These are phyloP conservation scores for Ptiloglossa arizonensis DNA, from an alignment of 1,140 invertebrate genomes.

Conservation along the genomic window DNA sequence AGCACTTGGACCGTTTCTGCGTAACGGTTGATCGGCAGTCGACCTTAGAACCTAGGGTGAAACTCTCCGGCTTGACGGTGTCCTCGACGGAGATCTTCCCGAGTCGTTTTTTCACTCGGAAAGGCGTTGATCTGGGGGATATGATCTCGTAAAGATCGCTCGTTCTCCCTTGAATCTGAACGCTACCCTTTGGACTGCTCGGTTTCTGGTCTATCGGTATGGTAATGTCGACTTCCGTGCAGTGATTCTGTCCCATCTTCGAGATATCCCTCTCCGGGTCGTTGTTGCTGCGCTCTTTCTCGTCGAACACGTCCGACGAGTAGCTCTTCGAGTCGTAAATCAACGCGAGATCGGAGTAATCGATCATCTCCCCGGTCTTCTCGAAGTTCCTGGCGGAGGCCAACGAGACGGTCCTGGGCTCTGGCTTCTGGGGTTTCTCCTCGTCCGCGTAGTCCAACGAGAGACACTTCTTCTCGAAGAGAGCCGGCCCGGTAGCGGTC, in stretches of 20 bases:
- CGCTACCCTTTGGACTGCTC: slow-evolving; percentile 60
- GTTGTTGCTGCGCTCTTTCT: neutral
- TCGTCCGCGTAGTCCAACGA: slow-evolving; percentile 79
- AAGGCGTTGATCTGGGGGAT: slow-evolving; percentile 77
- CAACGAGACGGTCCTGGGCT: slow-evolving; percentile 72
- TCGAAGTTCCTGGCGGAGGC: slow-evolving; percentile 68
- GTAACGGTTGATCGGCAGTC: slow-evolving; percentile 75
- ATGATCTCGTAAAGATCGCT: slow-evolving; percentile 78
- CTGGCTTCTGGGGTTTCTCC: slow-evolving; percentile 70
- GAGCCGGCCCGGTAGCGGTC: slow-evolving; percentile 59
- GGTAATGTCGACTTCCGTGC: slow-evolving; percentile 70
- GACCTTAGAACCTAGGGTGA: slow-evolving; percentile 75
- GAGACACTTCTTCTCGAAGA: slow-evolving; percentile 77
- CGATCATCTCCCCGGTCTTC: slow-evolving; percentile 61
- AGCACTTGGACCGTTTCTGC: slow-evolving; percentile 79
- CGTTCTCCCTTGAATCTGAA: slow-evolving; percentile 66
- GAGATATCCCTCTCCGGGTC: slow-evolving; percentile 16
- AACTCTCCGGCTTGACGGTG: slow-evolving; percentile 77
- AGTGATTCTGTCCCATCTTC: slow-evolving; percentile 60
- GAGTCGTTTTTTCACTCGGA: slow-evolving; percentile 77
- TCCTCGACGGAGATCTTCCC: slow-evolving; percentile 78
- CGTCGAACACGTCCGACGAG: slow-evolving; percentile 74
- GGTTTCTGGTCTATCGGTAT: slow-evolving; percentile 72
- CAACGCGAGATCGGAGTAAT: slow-evolving; percentile 63
- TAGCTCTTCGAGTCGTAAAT: slow-evolving; percentile 74